phyloP scores from a whole-genome alignment of 1,140 invertebrate genomes.

The Ceratitis capitata region DNA sequence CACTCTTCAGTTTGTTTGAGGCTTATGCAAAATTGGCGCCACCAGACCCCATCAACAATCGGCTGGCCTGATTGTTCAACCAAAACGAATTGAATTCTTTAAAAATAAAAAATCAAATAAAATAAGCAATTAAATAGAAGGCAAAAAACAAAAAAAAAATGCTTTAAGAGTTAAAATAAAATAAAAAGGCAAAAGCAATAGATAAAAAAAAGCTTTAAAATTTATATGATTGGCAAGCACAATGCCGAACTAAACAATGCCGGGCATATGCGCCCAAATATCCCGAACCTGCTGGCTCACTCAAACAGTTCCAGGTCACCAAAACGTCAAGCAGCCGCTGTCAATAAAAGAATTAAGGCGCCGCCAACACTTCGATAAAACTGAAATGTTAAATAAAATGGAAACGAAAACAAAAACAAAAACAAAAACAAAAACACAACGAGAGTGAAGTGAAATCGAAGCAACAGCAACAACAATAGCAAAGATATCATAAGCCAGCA shows the following conservation, averaged over 20 bases:
- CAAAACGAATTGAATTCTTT: conserved; percentile 31
- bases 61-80: conserved; percentile 12
- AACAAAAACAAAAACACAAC: background rate
- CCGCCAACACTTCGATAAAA: background rate
- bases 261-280: background rate
- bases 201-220: background rate
- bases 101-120: background rate
- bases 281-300: background rate
- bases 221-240: too few relatives aligned
- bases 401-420: background rate
- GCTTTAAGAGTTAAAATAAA: too few relatives aligned
- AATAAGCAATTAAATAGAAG: too few relatives aligned
- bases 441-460: background rate
- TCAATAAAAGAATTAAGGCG: conserved; percentile 9
- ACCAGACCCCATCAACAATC: background rate
- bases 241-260: background rate
- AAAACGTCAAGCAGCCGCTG: background rate
- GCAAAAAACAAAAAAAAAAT: background rate
- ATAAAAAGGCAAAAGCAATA: background rate
- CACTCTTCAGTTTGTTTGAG: background rate
- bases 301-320: too few relatives aligned
- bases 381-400: too few relatives aligned
- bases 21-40: background rate
- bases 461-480: conserved; percentile 6
- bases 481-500: background rate